Evolutionary conservation across 2,888 invertebrate genomes (phyloP).

Genomic region (Andrena praecox): DNA sequence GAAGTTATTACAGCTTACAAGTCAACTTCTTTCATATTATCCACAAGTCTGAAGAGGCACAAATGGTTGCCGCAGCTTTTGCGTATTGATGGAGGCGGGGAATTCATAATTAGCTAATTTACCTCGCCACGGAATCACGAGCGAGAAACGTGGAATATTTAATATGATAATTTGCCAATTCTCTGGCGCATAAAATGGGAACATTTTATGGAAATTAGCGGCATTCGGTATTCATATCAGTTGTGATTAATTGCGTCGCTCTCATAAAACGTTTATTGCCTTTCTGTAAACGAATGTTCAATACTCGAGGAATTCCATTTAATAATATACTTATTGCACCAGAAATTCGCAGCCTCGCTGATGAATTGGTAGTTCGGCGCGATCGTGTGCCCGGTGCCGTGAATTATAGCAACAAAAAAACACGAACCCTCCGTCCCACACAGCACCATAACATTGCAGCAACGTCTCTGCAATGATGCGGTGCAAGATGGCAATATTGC

Average conservation of each 20-base stretch:
- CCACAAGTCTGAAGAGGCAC: neutral
- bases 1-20: neutral
- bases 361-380: neutral
- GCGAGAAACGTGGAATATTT: constrained; percentile 25
- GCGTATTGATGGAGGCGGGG: constrained; percentile 2
- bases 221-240: neutral
- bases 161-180: constrained; percentile 33
- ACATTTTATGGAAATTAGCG: constrained; percentile 40
- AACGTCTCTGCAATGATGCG: too few relatives aligned
- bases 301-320: neutral
- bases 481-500: too few relatives aligned
- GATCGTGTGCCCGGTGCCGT: neutral
- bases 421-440: neutral
- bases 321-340: neutral
- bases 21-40: neutral
- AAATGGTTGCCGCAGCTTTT: constrained; percentile 3
- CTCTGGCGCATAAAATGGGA: constrained; percentile 12
- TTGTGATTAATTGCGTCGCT: constrained; percentile 30
- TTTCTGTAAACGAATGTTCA: neutral
- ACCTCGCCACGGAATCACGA: neutral
- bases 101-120: constrained; percentile 29
- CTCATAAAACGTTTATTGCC: constrained; percentile 35
- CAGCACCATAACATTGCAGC: too few relatives aligned
- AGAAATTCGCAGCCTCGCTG: too few relatives aligned
- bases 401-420: constrained; percentile 1